Evolutionary conservation across 2,797 vertebrate species (phyloP).

Genomic region (Parauchenoglanis ngamensis): DNA sequence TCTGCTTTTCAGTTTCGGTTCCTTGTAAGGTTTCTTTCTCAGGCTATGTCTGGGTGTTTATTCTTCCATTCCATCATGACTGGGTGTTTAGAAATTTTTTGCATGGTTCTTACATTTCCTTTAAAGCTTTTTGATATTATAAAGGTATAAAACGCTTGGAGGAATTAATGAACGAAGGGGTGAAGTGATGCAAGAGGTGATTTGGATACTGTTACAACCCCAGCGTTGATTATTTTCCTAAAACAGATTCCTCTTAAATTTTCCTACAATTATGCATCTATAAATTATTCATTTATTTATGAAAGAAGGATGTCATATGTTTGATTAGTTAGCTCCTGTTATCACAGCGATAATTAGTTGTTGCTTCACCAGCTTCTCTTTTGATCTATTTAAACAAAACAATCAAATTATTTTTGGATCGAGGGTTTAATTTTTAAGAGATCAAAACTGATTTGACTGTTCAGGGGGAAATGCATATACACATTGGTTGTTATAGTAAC

Average conservation of each 20-base stretch:
- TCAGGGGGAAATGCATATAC: background rate
- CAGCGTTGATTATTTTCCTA: background rate
- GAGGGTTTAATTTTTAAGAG: background rate
- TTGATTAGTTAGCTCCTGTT: background rate
- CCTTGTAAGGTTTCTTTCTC: background rate
- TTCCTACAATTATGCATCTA: background rate
- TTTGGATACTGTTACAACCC: background rate
- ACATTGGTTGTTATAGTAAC: background rate
- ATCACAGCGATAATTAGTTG: too few relatives aligned
- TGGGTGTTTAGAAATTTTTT: background rate
- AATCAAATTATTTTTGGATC: background rate
- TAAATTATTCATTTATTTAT: background rate
- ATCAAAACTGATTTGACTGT: background rate
- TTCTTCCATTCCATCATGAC: background rate
- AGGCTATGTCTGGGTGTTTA: background rate
- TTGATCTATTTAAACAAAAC: background rate
- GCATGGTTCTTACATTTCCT: background rate
- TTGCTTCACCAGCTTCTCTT: background rate
- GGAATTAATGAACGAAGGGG: background rate
- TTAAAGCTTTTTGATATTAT: background rate
- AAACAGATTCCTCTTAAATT: background rate
- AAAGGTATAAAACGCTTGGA: background rate
- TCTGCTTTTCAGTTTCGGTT: conserved; percentile 14
- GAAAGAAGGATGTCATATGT: background rate
- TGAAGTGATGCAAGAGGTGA: background rate